Evolutionary conservation across 1,140 invertebrate species (phyloP).

Genomic region (Brachionus rotundiformis): DNA sequence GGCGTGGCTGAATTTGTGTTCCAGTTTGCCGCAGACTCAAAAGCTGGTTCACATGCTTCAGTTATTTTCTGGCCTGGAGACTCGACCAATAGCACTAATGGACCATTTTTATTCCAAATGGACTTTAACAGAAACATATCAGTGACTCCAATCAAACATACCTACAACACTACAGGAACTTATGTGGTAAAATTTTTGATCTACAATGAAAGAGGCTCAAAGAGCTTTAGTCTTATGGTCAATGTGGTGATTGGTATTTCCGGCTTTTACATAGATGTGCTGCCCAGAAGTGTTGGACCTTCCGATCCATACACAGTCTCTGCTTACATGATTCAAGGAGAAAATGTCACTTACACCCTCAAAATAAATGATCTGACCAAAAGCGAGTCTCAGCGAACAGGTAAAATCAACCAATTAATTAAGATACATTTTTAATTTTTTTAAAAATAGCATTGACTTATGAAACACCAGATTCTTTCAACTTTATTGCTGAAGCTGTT

Average conservation of each 20-base stretch:
- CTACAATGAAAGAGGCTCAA: conserved; percentile 4
- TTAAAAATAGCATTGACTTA: background rate
- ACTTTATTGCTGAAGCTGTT: background rate
- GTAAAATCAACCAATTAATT: background rate
- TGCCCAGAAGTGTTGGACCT: background rate
- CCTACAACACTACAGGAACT: background rate
- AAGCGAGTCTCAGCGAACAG: background rate
- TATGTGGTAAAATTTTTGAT: conserved; percentile 20
- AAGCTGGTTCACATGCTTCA: conserved; percentile 12
- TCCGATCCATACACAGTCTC: background rate
- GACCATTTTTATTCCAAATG: conserved; percentile 16
- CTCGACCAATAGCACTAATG: background rate
- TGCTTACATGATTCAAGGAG: conserved; percentile 40
- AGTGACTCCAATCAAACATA: background rate
- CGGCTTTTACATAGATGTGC: conserved; percentile 28
- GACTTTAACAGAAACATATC: conserved; percentile 42
- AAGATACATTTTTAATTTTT: background rate
- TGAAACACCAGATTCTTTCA: background rate
- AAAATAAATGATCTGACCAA: background rate
- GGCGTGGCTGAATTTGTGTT: conserved; percentile 19
- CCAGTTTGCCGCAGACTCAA: background rate
- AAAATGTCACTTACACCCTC: background rate
- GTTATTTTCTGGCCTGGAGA: conserved; percentile 39
- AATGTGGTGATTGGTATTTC: background rate
- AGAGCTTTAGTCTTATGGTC: conserved; percentile 1